phyloP scores from a whole-genome alignment of 23 tunicate genomes.

The Aplidium turbinatum region DNA sequence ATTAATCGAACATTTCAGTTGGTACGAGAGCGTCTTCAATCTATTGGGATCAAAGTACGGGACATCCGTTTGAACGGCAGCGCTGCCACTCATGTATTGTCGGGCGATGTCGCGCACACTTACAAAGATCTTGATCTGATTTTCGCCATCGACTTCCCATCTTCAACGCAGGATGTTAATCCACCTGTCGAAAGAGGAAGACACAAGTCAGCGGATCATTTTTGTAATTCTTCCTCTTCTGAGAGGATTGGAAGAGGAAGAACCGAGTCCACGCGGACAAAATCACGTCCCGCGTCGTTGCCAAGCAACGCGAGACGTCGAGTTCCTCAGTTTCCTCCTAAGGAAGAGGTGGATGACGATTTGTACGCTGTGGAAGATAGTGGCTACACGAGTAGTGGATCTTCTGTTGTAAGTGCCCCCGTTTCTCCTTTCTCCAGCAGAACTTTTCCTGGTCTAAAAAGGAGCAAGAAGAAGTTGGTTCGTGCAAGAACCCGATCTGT shows the following conservation, averaged over 20 bases:
- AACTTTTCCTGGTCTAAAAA: not conserved
- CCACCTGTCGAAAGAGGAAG: not conserved
- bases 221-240: not conserved
- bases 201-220: not conserved
- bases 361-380: constrained; percentile 48
- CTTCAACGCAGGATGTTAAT: not conserved
- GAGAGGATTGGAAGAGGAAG: not conserved
- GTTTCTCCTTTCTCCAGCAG: constrained; percentile 50
- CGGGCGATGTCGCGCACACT: constrained; percentile 44
- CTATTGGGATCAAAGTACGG: constrained; percentile 61
- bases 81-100: constrained; percentile 95
- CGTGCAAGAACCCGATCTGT: constrained; percentile 73
- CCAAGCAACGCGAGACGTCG: constrained; percentile 24
- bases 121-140: constrained; percentile 96
- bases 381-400: constrained; percentile 87
- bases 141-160: constrained; percentile 71
- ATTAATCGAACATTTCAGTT: constrained; percentile 74
- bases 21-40: constrained; percentile 66
- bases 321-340: not conserved
- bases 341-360: constrained; percentile 23
- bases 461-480: not conserved
- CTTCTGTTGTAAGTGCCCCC: constrained; percentile 80
- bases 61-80: constrained; percentile 92
- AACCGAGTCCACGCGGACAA: not conserved
- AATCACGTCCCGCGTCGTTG: constrained; percentile 27